Evolutionary conservation across 2,888 invertebrate genomes (phyloP), one percentile per base, ranked within the genome.

Genomic region (Clistopyga incitator): DNA sequence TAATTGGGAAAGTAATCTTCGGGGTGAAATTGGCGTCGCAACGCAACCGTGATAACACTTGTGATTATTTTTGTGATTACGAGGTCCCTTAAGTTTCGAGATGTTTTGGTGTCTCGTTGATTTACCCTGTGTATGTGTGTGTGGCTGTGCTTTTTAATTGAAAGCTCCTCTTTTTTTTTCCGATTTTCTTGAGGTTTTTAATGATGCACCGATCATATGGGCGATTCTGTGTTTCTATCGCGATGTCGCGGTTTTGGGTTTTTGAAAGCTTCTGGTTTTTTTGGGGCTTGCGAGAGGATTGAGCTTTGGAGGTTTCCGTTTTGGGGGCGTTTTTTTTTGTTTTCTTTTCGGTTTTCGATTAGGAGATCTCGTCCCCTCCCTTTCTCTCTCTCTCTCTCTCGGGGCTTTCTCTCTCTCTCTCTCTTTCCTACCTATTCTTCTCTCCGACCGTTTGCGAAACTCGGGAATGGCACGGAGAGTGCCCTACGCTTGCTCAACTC

Each of bases 201-300:
- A 90, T 87, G 87, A 88, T 86, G 88, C 88, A 87, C 89, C 88
- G 88, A 90, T 91, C 90, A 91, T 91, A 89, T 90, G 91, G 88
- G 89, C 89, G 86, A 86, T 84, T 86, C 85, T 87, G 78, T 81
- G 84, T 61, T 61, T 34, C 38, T 64, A 64, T 67, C 80, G 45
- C 54, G 71, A 59, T 47, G 83, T 84, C 83, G 81, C 77, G 67
- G 78, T 42, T 47, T n/a, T n/a, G n/a, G n/a, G 67, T 85, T 85
- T 82, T 78, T n/a, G 42, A 77, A 72, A 56, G 64, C 52, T 81
- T 38, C n/a, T n/a, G n/a, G n/a, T n/a, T n/a, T n/a, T n/a, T n/a
- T n/a, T n/a, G n/a, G n/a, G n/a, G n/a, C n/a, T n/a, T n/a, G n/a
- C n/a, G n/a, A n/a, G n/a, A n/a, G n/a, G n/a, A n/a, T n/a, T n/a